Evolutionary conservation across 2,113 vertebrate genomes (phyloP), one percentile per base, ranked within the genome.

Genomic region (Corydoras sp.): DNA sequence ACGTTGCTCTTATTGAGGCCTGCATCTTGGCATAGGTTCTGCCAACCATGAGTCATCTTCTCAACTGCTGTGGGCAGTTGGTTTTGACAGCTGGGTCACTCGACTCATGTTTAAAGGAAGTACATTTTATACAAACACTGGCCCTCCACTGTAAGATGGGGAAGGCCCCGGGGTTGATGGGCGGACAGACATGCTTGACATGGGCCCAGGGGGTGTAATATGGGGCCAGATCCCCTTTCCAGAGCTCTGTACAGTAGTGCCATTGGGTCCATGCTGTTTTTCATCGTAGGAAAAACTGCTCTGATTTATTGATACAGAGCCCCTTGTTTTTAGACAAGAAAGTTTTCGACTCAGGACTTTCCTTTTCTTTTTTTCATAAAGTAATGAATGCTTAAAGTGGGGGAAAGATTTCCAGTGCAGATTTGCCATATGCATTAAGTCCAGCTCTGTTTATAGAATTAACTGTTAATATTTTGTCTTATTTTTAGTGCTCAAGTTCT

Each of bases 51-150:
- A 79, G 65, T 77, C 72, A 73, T 76, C 71, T 81, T 71, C 68
- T 76, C 48, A 70, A 77, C 70, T 74, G 74, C 72, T 70, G 70
- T 76, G 73, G 76, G 64, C 68, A 73, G 64, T 76, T 73, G 79
- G 72, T 73, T 78, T 73, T 76, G 70, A 80, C 73, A 78, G 73
- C 76, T 78, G 73, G 70, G 73, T 67, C 76, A 76, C 73, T 75
- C 66, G 29, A 69, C 61, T 75, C 60, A 58, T 79, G 65, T 75
- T 68, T 67, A 68, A 56, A 72, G 72, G 72, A 78, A 78, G 77
- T 56, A 69, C 75, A 59, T 75, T 75, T 71, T 72, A 56, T 65
- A 65, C 65, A 72, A 79, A 75, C 9, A 49, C 73, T 75, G 65
- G 65, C 66, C 69, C 49, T 71, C 61, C 68, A 56, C 73, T 79